Percentiles rank a stretch among this genome's conserved stretches.
phyloP scores from a whole-genome alignment of 2,113 vertebrate genomes.

The Sorex araneus region DNA sequence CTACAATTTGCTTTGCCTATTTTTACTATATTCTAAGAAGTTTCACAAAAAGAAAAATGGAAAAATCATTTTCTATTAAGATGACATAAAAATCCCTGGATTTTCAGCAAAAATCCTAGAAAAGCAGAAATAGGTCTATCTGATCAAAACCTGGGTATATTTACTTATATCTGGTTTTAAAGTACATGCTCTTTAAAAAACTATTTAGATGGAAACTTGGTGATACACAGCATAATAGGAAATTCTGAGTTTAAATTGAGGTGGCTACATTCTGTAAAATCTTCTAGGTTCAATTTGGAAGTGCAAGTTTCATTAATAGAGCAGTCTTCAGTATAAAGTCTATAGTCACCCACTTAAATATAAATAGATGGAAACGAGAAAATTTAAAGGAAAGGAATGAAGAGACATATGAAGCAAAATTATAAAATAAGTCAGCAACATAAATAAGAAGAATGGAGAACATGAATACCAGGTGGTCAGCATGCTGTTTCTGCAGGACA shows the following conservation, averaged over 20 bases:
- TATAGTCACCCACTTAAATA: neutral
- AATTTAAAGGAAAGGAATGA: slow-evolving; percentile 67
- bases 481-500: slow-evolving; percentile 95
- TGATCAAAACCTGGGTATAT: slow-evolving; percentile 33
- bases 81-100: slow-evolving; percentile 38
- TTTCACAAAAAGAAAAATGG: slow-evolving; percentile 30
- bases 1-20: slow-evolving; percentile 22
- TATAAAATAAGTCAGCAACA: slow-evolving; percentile 78
- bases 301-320: slow-evolving; percentile 35
- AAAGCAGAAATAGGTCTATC: slow-evolving; percentile 28
- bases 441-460: slow-evolving; percentile 83
- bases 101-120: slow-evolving; percentile 53
- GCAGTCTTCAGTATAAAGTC: slow-evolving; percentile 43
- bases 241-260: slow-evolving; percentile 24
- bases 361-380: slow-evolving; percentile 46
- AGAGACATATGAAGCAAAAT: slow-evolving; percentile 71
- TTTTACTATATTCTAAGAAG: slow-evolving; percentile 54
- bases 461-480: slow-evolving; percentile 94
- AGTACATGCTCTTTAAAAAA: slow-evolving; percentile 30
- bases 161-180: slow-evolving; percentile 17
- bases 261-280: slow-evolving; percentile 17
- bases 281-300: slow-evolving; percentile 49
- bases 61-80: slow-evolving; percentile 21
- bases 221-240: neutral
- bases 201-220: slow-evolving; percentile 4